These are phyloP conservation scores for Meriones unguiculatus DNA, from an alignment of 2,113 vertebrate genomes.

Conservation along the genomic window DNA sequence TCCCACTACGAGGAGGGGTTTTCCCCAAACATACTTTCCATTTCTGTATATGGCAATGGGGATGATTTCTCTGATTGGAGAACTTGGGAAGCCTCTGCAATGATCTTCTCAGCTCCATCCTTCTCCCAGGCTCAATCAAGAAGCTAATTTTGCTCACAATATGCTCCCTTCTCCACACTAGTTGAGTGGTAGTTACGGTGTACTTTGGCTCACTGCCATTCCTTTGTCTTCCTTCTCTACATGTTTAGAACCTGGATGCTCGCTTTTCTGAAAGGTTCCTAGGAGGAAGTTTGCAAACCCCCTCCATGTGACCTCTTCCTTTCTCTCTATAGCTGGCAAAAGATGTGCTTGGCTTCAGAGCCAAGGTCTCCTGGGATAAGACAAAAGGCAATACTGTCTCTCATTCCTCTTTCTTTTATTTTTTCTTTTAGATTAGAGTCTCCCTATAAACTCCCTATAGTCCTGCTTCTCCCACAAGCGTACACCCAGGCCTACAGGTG, in stretches of 20 bases:
- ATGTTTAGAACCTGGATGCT: background rate
- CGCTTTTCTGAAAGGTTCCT: background rate
- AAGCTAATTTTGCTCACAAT: slow-evolving; percentile 3
- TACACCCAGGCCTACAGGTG: background rate
- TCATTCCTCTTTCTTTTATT: background rate
- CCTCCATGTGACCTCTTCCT: background rate
- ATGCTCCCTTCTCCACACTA: background rate
- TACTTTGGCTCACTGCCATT: slow-evolving; percentile 31
- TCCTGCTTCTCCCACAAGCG: background rate
- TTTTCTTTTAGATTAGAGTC: background rate
- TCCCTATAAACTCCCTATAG: background rate
- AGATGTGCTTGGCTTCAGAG: slow-evolving; percentile 1
- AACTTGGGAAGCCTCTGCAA: background rate
- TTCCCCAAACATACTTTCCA: background rate
- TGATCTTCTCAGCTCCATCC: background rate
- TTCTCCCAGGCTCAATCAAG: background rate
- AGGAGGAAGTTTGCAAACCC: slow-evolving; percentile 1
- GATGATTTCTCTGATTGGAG: background rate
- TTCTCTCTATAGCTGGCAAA: background rate
- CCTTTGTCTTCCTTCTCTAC: slow-evolving; percentile 35
- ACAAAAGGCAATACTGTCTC: background rate
- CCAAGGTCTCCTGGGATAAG: slow-evolving; percentile 4
- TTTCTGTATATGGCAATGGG: background rate
- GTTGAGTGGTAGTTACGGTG: background rate
- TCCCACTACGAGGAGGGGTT: background rate